These are phyloP conservation scores for Drosophila pseudotalamancana DNA, from an alignment of 2,888 invertebrate genomes.

Conservation along the genomic window DNA sequence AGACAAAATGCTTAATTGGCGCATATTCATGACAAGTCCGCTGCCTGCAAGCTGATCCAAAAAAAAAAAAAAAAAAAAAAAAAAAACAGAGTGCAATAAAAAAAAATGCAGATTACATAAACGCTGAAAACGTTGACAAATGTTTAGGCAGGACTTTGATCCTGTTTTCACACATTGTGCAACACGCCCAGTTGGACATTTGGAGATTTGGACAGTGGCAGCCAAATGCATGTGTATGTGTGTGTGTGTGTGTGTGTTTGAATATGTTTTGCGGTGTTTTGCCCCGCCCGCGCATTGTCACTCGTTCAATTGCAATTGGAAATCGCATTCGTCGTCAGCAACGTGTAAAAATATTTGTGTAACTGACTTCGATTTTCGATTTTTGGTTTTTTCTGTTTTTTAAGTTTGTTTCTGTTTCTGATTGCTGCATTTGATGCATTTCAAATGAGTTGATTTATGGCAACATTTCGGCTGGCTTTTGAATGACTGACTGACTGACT, in stretches of 20 bases:
- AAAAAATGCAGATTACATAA: slow-evolving; percentile 68
- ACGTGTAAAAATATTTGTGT: slow-evolving; percentile 78
- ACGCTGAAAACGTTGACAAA: slow-evolving; percentile 68
- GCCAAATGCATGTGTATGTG: slow-evolving; percentile 6
- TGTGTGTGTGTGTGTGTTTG: slow-evolving; percentile 10
- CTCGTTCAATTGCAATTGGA: slow-evolving; percentile 63
- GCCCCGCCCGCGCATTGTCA: slow-evolving; percentile 73
- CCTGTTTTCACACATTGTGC: slow-evolving; percentile 78
- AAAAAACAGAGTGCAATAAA: neutral
- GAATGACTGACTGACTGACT: slow-evolving; percentile 57
- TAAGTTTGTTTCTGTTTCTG: slow-evolving; percentile 74
- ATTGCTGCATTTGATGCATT: slow-evolving; percentile 81
- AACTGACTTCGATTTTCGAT: slow-evolving; percentile 67
- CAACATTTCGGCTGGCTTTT: slow-evolving; percentile 70
- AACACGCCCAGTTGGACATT: slow-evolving; percentile 50
- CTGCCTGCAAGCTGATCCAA: too few species aligned
- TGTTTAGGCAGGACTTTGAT: slow-evolving; percentile 73
- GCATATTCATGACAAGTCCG: slow-evolving; percentile 63
- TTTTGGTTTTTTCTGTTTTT: slow-evolving; percentile 45
- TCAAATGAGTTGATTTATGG: slow-evolving; percentile 80
- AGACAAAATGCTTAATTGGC: slow-evolving; percentile 78
- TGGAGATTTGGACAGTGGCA: slow-evolving; percentile 9
- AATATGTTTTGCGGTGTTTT: slow-evolving; percentile 21
- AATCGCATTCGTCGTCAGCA: slow-evolving; percentile 55
- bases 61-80: too few species aligned